A percentile compares a stretch with the other conserved stretches of the same genome.
Evolutionary conservation across 2,797 vertebrate genomes (phyloP).

Genomic region (Synanceia verrucosa): DNA sequence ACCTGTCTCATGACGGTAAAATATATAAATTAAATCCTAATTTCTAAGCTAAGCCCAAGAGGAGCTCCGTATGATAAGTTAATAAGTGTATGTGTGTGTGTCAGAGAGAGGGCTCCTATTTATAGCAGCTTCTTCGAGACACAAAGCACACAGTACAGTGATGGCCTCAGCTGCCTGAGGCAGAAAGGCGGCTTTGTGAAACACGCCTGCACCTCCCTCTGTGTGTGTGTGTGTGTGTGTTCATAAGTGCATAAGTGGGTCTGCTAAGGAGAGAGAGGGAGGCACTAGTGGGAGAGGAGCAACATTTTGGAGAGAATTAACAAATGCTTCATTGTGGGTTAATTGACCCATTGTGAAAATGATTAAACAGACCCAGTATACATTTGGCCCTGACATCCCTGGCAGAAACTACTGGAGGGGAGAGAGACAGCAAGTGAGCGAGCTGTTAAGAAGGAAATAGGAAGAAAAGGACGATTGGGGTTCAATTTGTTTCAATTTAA

Average conservation of each 20-base stretch:
- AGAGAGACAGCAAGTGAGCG: neutral
- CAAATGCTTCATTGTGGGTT: conserved; percentile 72
- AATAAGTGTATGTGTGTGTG: conserved; percentile 11
- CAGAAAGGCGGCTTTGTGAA: conserved; percentile 73
- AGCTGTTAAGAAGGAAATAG: conserved; percentile 34
- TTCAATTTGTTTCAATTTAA: conserved; percentile 36
- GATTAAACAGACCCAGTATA: conserved; percentile 65
- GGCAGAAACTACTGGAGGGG: conserved; percentile 31
- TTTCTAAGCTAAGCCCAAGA: conserved; percentile 25
- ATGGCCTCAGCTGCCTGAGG: conserved; percentile 69
- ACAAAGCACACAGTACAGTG: conserved; percentile 77
- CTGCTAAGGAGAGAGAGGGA: conserved; percentile 15
- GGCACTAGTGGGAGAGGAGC: conserved; percentile 48
- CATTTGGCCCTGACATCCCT: conserved; percentile 49
- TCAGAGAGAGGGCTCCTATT: conserved; percentile 65
- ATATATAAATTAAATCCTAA: conserved; percentile 46
- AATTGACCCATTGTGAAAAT: conserved; percentile 72
- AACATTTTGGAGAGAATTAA: conserved; percentile 66
- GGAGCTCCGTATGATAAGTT: conserved; percentile 38
- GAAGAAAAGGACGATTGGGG: conserved; percentile 8
- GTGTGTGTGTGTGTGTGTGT: conserved; percentile 5
- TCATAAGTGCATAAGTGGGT: conserved; percentile 21
- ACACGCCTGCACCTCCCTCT: conserved; percentile 52
- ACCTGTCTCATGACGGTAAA: conserved; percentile 6
- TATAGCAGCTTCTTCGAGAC: conserved; percentile 78